These are phyloP conservation scores for Bellardia pandia DNA, from an alignment of 2,888 invertebrate genomes.

Conservation along the genomic window DNA sequence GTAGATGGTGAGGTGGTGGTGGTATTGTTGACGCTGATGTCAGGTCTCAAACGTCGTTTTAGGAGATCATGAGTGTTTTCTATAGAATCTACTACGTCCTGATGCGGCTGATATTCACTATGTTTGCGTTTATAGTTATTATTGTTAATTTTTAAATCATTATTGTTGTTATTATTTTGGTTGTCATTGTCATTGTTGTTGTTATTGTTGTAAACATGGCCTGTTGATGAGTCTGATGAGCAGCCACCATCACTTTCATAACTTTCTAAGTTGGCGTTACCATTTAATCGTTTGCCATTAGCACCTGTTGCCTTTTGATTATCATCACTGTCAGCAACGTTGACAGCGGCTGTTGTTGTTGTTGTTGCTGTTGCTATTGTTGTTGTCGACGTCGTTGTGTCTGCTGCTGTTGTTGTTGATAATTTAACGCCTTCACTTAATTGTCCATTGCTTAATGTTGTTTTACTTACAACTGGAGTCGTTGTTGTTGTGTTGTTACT, in stretches of 20 bases:
- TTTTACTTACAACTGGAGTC: conserved; percentile 54
- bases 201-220: conserved; percentile 82
- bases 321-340: conserved; percentile 59
- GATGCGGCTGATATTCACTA: conserved; percentile 76
- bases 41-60: conserved; percentile 81
- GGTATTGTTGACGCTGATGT: conserved; percentile 78
- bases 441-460: conserved; percentile 68
- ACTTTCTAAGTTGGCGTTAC: conserved; percentile 82
- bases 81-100: conserved; percentile 76
- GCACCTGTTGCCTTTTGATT: conserved; percentile 74
- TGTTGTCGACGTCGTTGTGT: conserved; percentile 14
- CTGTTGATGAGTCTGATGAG: conserved; percentile 85
- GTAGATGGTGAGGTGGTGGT: not conserved
- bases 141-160: conserved; percentile 78
- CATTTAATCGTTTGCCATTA: conserved; percentile 77
- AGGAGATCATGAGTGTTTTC: conserved; percentile 75
- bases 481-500: conserved; percentile 49
- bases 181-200: conserved; percentile 77
- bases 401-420: conserved; percentile 48
- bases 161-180: conserved; percentile 78
- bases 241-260: conserved; percentile 86
- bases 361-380: conserved; percentile 68
- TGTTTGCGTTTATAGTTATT: conserved; percentile 83
- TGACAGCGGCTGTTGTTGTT: conserved; percentile 44
- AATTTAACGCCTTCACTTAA: conserved; percentile 71